Conservation (phyloP, 1,140 invertebrate genomes). For the Frieseomelitta varia region DNA sequence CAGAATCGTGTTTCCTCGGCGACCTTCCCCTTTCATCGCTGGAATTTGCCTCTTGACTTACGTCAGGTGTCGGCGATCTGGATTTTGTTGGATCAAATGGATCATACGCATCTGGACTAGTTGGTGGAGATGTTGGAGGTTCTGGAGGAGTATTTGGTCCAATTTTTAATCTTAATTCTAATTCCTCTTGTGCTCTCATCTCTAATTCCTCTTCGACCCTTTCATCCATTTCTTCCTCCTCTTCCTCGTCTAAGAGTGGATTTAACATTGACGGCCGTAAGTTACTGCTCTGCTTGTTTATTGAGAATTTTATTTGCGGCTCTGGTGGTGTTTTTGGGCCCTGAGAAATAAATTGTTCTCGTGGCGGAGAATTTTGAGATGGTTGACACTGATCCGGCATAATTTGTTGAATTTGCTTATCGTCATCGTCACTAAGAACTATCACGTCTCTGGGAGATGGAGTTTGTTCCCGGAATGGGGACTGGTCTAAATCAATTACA, state of each 20-base stretch:
- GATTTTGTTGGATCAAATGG: constrained; percentile 94
- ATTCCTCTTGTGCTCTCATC: constrained; percentile 80
- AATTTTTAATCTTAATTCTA: constrained; percentile 80
- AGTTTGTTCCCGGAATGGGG: constrained; percentile 90
- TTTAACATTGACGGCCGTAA: constrained; percentile 84
- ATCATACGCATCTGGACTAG: constrained; percentile 91
- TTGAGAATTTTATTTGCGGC: constrained; percentile 87
- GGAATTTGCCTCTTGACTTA: constrained; percentile 78
- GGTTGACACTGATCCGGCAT: constrained; percentile 73
- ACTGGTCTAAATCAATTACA: constrained; percentile 92
- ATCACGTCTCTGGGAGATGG: constrained; percentile 91
- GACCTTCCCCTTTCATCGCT: constrained; percentile 70
- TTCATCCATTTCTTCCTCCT: constrained; percentile 76
- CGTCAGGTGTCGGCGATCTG: constrained; percentile 84
- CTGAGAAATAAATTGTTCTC: constrained; percentile 78
- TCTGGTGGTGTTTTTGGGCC: constrained; percentile 90
- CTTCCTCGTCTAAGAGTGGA: constrained; percentile 83
- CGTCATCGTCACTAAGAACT: constrained; percentile 91
- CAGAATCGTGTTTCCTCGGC: constrained; percentile 72
- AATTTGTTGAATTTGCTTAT: constrained; percentile 77
- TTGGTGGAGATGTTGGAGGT: constrained; percentile 84
- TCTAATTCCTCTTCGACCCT: constrained; percentile 78
- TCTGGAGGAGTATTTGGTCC: constrained; percentile 87
- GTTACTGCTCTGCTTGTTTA: constrained; percentile 84
- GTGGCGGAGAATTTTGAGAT: constrained; percentile 71